Conservation (phyloP, 2,888 invertebrate species). For the Candidula unifasciata region DNA sequence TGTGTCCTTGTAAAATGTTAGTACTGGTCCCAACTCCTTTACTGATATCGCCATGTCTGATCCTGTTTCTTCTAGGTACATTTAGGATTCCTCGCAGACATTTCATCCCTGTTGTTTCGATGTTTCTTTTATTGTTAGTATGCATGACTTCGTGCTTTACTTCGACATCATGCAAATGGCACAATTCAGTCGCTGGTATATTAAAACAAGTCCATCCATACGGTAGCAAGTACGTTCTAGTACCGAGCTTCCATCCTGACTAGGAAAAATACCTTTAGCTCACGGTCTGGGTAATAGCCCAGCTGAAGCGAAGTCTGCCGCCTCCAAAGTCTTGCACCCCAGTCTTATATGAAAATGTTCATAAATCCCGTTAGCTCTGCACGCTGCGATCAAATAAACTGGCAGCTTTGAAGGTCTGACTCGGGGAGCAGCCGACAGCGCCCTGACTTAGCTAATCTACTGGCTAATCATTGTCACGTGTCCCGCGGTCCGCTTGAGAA, state of each 20-base stretch:
- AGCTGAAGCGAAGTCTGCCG: not conserved
- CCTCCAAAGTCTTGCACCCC: constrained; percentile 17
- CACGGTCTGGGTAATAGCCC: constrained; percentile 22
- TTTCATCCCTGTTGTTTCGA: too few species aligned
- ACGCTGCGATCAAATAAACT: constrained; percentile 47
- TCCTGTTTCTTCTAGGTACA: too few species aligned
- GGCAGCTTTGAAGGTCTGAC: constrained; percentile 35
- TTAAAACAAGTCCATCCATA: too few species aligned
- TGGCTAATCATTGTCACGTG: constrained; percentile 43
- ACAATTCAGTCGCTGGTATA: too few species aligned
- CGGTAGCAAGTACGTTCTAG: not conserved
- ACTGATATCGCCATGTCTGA: too few species aligned
- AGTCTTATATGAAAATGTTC: constrained; percentile 34
- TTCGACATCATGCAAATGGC: too few species aligned
- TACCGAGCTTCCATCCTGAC: not conserved
- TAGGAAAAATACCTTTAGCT: constrained; percentile 10
- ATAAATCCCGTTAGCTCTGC: constrained; percentile 46
- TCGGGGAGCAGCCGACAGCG: not conserved
- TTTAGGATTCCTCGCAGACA: too few species aligned
- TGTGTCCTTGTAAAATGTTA: too few species aligned
- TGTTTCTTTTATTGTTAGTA: too few species aligned
- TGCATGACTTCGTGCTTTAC: too few species aligned
- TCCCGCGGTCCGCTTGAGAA: not conserved
- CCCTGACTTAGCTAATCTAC: constrained; percentile 15
- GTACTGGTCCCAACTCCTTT: too few species aligned